These are phyloP conservation scores for Maniola hyperantus DNA, from an alignment of 2,888 invertebrate genomes.

Conservation along the genomic window DNA sequence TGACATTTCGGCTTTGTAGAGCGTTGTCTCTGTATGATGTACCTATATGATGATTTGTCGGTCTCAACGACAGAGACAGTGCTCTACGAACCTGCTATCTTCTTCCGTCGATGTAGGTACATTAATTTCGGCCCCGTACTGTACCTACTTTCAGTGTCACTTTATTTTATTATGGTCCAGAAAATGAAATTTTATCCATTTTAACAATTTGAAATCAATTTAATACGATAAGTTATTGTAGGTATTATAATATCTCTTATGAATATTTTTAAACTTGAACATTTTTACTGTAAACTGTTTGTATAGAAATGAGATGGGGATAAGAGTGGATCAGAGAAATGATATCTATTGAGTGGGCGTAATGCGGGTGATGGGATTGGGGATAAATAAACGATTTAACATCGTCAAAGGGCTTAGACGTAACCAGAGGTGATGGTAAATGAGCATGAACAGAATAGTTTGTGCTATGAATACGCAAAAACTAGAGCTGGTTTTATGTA, in stretches of 20 bases:
- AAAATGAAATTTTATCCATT: constrained; percentile 46
- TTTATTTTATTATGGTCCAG: neutral
- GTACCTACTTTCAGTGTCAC: neutral
- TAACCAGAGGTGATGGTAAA: neutral
- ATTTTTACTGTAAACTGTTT: constrained; percentile 23
- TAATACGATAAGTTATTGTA: constrained; percentile 46
- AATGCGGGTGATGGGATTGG: neutral
- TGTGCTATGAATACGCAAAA: no score
- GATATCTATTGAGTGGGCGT: neutral
- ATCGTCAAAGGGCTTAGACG: neutral
- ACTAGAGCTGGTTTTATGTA: no score
- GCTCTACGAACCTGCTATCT: no score
- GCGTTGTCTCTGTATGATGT: no score
- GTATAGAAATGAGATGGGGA: neutral
- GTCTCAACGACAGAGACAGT: no score
- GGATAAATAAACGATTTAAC: constrained; percentile 2
- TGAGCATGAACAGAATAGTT: no score
- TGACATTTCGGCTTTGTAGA: no score
- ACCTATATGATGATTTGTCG: no score
- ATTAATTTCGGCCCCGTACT: no score
- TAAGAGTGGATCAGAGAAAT: neutral
- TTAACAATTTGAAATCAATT: constrained; percentile 46
- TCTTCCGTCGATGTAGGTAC: no score
- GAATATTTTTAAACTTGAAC: constrained; percentile 44
- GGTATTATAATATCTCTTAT: constrained; percentile 35